Evolutionary conservation across 2,797 vertebrate genomes (phyloP), one percentile per base, ranked within the genome.

Genomic region (Poeciliopsis presidionis): DNA sequence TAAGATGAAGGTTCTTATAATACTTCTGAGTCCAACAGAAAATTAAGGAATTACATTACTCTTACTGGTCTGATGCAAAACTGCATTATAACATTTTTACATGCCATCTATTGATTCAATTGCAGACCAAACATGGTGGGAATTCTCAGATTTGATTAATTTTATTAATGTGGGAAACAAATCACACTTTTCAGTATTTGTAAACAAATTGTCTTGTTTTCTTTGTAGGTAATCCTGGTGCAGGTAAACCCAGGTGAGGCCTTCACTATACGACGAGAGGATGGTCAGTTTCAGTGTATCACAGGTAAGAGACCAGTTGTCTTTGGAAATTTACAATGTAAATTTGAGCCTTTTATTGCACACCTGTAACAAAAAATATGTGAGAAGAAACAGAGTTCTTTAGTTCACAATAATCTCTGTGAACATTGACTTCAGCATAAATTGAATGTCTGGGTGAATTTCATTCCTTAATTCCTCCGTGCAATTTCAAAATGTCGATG

Each of bases 201-300:
- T 14, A 53, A 83, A 30, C 53, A 0, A 59, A 51, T 7, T 13
- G 6, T 53, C 47, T 53, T 85, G 16, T 78, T 84, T 84, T 87
- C 81, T 79, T 80, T 25, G 87, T 93, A 99, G 98, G 98, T 99
- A 96, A 99, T 99, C 96, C 96, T 99, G 97, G 98, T 99, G 94
- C 98, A 99, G 95, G 98, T 99, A 96, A 99, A 99, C 94, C 97
- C 98, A 95, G 98, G 98, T 92, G 98, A 99, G 95, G 96, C 98
- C 93, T 99, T 99, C 95, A 99, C 98, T 90, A 99, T 99, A 96
- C 97, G 97, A 96, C 96, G 97, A 96, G 98, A 99, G 95, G 98
- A 99, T 98, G 98, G 98, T 95, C 98, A 99, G 83, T 97, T 96
- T 96, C 98, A 99, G 95, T 99, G 96, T 96, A 98, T 99, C 96